Conservation (phyloP, 2,888 invertebrate genomes). For the Danaus chrysippus region DNA sequence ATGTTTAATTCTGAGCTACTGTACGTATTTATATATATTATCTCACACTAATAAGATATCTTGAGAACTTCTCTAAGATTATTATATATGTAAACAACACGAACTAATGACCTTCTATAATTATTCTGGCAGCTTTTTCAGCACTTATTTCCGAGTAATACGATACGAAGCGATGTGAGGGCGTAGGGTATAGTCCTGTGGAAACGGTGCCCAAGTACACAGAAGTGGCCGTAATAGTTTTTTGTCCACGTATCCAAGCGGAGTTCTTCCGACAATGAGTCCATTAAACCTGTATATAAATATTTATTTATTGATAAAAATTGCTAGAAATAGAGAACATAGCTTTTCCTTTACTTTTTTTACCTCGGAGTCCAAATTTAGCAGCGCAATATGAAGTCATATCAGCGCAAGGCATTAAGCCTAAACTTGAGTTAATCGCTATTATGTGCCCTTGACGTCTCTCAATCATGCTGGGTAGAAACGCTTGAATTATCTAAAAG, state of each 20-base stretch:
- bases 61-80: too few species aligned
- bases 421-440: slow-evolving; percentile 68
- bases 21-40: too few species aligned
- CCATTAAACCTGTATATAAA: slow-evolving; percentile 61
- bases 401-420: slow-evolving; percentile 61
- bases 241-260: slow-evolving; percentile 66
- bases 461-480: slow-evolving; percentile 70
- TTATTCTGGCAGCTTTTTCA: slow-evolving; percentile 62
- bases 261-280: slow-evolving; percentile 65
- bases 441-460: slow-evolving; percentile 65
- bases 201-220: slow-evolving; percentile 64
- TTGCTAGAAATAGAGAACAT: background rate
- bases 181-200: slow-evolving; percentile 61
- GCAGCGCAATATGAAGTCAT: slow-evolving; percentile 71
- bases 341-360: background rate
- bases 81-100: too few species aligned
- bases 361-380: slow-evolving; percentile 68
- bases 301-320: background rate
- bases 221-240: slow-evolving; percentile 63
- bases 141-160: slow-evolving; percentile 60
- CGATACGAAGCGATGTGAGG: slow-evolving; percentile 62
- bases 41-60: too few species aligned
- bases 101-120: slow-evolving; percentile 58
- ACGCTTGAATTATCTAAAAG: slow-evolving; percentile 65
- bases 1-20: too few species aligned